Evolutionary conservation across 2,888 invertebrate genomes (phyloP).

Genomic region (Clostera curtula): DNA sequence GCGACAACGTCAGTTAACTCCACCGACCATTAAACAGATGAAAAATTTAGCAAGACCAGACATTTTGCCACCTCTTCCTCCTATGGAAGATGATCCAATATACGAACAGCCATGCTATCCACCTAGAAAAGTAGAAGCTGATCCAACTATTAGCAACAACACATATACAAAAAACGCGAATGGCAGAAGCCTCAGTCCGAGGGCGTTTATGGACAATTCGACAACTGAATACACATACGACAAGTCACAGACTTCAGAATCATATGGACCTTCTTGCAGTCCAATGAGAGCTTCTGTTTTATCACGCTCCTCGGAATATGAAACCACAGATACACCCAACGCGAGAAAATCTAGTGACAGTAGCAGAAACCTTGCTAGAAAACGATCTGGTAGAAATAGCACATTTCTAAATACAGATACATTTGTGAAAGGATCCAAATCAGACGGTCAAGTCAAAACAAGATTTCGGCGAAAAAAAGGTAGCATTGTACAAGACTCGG

Average conservation of each 20-base stretch:
- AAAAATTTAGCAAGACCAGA: slow-evolving; percentile 77
- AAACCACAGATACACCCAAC: slow-evolving; percentile 42
- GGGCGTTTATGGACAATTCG: slow-evolving; percentile 42
- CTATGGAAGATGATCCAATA: slow-evolving; percentile 66
- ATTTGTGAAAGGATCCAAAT: slow-evolving; percentile 47
- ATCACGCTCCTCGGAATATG: slow-evolving; percentile 68
- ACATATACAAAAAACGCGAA: slow-evolving; percentile 78
- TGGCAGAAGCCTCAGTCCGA: slow-evolving; percentile 78
- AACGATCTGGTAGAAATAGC: slow-evolving; percentile 27
- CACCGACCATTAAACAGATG: slow-evolving; percentile 60
- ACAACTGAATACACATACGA: slow-evolving; percentile 31
- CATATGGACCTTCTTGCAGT: slow-evolving; percentile 45
- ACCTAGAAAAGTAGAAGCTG: slow-evolving; percentile 65
- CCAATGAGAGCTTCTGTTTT: slow-evolving; percentile 69
- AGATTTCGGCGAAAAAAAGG: slow-evolving; percentile 53
- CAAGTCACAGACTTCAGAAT: slow-evolving; percentile 36
- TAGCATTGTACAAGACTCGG: slow-evolving; percentile 80
- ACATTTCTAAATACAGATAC: slow-evolving; percentile 56
- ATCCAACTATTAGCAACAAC: slow-evolving; percentile 38
- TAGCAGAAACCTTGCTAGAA: slow-evolving; percentile 36
- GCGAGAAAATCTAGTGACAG: slow-evolving; percentile 28
- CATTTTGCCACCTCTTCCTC: slow-evolving; percentile 78
- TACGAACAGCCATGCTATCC: slow-evolving; percentile 76
- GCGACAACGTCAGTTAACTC: slow-evolving; percentile 78
- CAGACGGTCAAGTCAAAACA: slow-evolving; percentile 34